Evolutionary conservation across 1,140 invertebrate species (phyloP).

Genomic region (Hycleus cichorii): DNA sequence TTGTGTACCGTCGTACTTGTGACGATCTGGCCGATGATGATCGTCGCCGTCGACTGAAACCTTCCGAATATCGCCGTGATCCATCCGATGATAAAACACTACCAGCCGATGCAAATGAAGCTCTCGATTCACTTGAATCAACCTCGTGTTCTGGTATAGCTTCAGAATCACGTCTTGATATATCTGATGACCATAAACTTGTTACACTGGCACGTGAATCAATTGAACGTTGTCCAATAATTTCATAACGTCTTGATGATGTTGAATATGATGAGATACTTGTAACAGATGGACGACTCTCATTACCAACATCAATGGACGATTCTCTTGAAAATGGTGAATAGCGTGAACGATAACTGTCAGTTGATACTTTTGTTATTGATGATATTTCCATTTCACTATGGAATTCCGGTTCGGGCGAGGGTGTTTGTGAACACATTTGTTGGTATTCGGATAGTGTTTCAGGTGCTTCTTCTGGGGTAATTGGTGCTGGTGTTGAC

Average conservation of each 20-base stretch:
- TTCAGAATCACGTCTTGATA: constrained; percentile 38
- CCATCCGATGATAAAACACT: constrained; percentile 33
- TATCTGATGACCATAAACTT: constrained; percentile 39
- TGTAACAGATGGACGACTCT: constrained; percentile 37
- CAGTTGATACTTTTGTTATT: constrained; percentile 30
- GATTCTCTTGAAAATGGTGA: constrained; percentile 37
- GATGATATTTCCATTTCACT: constrained; percentile 31
- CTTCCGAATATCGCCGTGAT: constrained; percentile 38
- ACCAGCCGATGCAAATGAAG: constrained; percentile 32
- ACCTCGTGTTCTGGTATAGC: constrained; percentile 40
- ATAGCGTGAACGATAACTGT: constrained; percentile 27
- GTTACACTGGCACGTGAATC: constrained; percentile 38
- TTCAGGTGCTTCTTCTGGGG: constrained; percentile 14
- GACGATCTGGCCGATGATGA: constrained; percentile 32
- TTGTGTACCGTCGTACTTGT: constrained; percentile 38
- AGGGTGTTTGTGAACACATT: constrained; percentile 13
- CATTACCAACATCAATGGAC: constrained; percentile 38
- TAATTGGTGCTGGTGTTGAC: not conserved
- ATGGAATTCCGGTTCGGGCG: constrained; percentile 32
- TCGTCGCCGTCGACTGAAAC: constrained; percentile 24
- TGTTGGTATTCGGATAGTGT: constrained; percentile 2
- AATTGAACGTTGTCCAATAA: constrained; percentile 40
- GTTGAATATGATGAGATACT: constrained; percentile 39
- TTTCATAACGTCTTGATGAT: constrained; percentile 37
- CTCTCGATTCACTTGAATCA: constrained; percentile 34